phyloP scores from a whole-genome alignment of 2,113 vertebrate species.

The Hippocampus abdominalis region DNA sequence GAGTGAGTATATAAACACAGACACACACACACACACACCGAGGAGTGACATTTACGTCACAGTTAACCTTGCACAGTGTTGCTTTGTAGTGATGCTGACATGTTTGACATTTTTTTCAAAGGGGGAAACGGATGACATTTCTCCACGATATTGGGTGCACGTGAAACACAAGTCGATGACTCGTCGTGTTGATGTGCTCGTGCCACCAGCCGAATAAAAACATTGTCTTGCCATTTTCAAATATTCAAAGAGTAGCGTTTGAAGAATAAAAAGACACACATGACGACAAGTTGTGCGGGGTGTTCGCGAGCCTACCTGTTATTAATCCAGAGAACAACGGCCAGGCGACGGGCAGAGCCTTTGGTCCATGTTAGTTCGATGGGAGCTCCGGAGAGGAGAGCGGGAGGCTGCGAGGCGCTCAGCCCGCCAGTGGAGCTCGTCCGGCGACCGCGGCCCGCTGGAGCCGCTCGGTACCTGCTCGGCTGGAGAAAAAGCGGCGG shows the following conservation, averaged over 20 bases:
- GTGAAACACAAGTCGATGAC: neutral
- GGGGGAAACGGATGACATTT: neutral
- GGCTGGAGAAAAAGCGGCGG: conserved; percentile 47
- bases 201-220: neutral
- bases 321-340: conserved; percentile 38
- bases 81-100: conserved; percentile 5
- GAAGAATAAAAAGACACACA: too few relatives aligned
- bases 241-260: neutral
- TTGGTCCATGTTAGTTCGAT: conserved; percentile 29
- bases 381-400: conserved; percentile 25
- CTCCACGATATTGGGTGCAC: neutral
- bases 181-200: neutral
- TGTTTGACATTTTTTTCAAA: neutral
- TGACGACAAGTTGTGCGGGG: conserved; percentile 47
- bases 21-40: neutral
- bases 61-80: neutral
- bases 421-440: conserved; percentile 28
- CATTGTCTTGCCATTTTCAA: neutral
- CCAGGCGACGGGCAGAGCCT: conserved; percentile 8
- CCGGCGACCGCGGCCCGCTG: conserved; percentile 16
- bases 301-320: conserved; percentile 56
- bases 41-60: conserved; percentile 4
- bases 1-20: too few relatives aligned
- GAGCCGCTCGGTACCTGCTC: conserved; percentile 61
- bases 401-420: conserved; percentile 46